Evolutionary conservation across 2,888 invertebrate species (phyloP), one percentile per base, ranked within the genome.

Genomic region (Deilephila porcellus): DNA sequence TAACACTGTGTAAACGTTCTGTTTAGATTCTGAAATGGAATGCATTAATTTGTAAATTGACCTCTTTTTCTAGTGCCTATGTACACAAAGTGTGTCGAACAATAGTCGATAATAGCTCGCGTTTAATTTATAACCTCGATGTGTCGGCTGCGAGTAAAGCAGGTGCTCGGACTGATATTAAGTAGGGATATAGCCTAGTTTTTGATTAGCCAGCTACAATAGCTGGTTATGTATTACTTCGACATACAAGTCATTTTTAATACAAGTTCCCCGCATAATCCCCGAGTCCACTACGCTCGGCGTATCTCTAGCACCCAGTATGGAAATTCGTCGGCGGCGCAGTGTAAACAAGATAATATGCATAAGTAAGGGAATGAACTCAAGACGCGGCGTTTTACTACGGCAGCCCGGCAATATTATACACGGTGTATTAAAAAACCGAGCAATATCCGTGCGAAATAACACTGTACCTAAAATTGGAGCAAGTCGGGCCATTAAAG

Each of bases 351-450:
- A 67, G 67, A 67, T 64, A 45, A 64, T 64, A 67, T 67, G 45
- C 67, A 67, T 67, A 67, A 67, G 52, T 45, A 52, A 67, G 52
- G 67, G 52, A 52, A 25, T 67, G 67, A 52, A 67, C 67, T 67
- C 14, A 67, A 67, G 67, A 67, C 25, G 67, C 17, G 6, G 25
- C 45, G 52, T 52, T 64, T 67, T 67, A 25, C 52, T 52, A 67
- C 67, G 25, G 52, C 0, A 67, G 52, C 45, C 17, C 20, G 45
- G n/a, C 25, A 52, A 19, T 29, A 6, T 25, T 25, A 17, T 25
- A 25, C 25, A 6, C 52, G 17, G 6, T 14, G 25, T 67, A 52
- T 67, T 8, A 45, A 67, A 67, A 45, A 67, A 37, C 64, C 25
- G 25, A 17, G 67, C 17, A 45, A 67, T 52, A 25, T 67, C 17